These are phyloP conservation scores for Anthonomus grandis DNA, from an alignment of 1,140 invertebrate genomes.

Conservation along the genomic window DNA sequence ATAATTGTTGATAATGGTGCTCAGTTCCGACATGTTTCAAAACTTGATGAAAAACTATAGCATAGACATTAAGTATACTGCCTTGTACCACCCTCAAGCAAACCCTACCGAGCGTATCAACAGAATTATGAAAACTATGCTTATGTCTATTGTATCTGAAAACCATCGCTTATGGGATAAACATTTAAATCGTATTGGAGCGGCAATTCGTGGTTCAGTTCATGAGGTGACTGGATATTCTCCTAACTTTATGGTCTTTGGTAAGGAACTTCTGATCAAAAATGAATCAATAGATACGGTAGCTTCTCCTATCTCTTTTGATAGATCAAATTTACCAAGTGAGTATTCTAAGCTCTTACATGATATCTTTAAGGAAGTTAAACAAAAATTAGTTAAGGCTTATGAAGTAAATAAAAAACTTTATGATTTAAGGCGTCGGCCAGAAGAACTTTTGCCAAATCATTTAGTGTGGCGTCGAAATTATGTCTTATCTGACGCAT, in stretches of 20 bases:
- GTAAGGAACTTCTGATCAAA: too few relatives aligned
- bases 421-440: slow-evolving; percentile 8
- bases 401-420: not conserved
- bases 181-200: slow-evolving; percentile 27
- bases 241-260: slow-evolving; percentile 33
- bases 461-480: slow-evolving; percentile 9
- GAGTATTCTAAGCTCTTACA: too few relatives aligned
- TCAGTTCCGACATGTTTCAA: too few relatives aligned
- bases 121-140: slow-evolving; percentile 37
- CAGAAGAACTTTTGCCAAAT: not conserved
- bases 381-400: not conserved
- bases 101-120: slow-evolving; percentile 32
- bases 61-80: too few relatives aligned
- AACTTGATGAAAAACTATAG: too few relatives aligned
- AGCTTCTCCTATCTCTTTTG: too few relatives aligned
- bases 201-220: slow-evolving; percentile 36
- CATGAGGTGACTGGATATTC: slow-evolving; percentile 40
- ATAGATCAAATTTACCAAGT: too few relatives aligned
- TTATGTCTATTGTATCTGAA: slow-evolving; percentile 33
- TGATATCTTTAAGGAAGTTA: not conserved
- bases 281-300: too few relatives aligned
- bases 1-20: too few relatives aligned
- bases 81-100: too few relatives aligned
- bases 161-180: slow-evolving; percentile 41
- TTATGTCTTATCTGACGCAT: slow-evolving; percentile 12